Evolutionary conservation across 2,113 vertebrate genomes (phyloP), one percentile per base, ranked within the genome.

Genomic region (Channa argus): DNA sequence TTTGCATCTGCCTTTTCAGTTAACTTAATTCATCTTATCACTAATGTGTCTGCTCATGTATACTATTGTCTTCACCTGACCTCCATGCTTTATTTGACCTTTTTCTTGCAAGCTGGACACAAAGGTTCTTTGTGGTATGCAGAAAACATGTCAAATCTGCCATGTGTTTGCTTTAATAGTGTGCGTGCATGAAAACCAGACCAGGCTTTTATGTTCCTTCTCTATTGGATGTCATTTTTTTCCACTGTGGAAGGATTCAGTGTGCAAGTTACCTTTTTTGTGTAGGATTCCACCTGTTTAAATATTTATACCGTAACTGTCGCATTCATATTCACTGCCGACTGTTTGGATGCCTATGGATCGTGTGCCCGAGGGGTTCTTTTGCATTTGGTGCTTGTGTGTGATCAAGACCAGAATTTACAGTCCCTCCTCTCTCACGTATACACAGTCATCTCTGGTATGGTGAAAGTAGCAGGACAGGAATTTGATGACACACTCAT

Each of bases 381-480:
- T 8, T 9, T 36, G 8, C 1, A 4, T n/a, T 44, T 58, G 34
- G 24, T 5, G 6, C 38, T 24, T 39, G 44, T 46, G 45, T 50
- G 24, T 46, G 10, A 43, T 11, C 55, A 49, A 50, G 14, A 24
- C 24, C 13, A 13, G 5, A 11, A 58, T 66, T 74, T 45, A 4
- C 3, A 63, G 44, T 49, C 12, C 3, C 13, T 11, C 11, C 63
- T 46, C 63, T 52, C 65, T 60, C 68, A 76, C 69, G 85, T 83
- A 79, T 73, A 80, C 56, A 63, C 58, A 66, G 66, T 71, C 64
- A 90, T 81, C 74, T 82, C 33, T 72, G 84, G 75, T 77, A 88
- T 89, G 85, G 65, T 58, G 61, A 84, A 83, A 82, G 81, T 62
- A 24, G 61, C 51, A 85, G 2, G 54, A 80, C 36, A 74, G 85